These are phyloP conservation scores for Felis chaus DNA, from an alignment of 2,113 vertebrate species.

Conservation along the genomic window DNA sequence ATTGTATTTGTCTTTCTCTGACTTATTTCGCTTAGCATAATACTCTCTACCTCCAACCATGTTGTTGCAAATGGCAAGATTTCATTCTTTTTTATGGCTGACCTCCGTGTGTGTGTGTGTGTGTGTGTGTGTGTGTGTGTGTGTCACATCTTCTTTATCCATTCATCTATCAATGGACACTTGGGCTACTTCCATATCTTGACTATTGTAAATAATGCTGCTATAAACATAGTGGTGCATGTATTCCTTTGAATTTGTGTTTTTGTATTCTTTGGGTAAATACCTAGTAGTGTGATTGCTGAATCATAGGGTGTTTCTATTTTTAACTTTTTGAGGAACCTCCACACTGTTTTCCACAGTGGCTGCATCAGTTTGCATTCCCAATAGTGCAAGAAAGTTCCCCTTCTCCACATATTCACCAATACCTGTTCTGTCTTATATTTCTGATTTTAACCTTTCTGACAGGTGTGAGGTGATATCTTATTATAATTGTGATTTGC, in stretches of 20 bases:
- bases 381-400: neutral
- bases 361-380: neutral
- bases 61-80: neutral
- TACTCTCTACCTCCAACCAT: neutral
- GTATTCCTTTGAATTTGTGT: neutral
- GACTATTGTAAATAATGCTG: neutral
- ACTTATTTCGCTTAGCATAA: neutral
- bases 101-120: neutral
- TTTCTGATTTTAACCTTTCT: neutral
- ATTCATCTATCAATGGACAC: neutral
- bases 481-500: neutral
- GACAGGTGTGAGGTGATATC: neutral
- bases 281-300: neutral
- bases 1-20: neutral
- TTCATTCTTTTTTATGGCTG: neutral
- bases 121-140: neutral
- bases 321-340: neutral
- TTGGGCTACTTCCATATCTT: neutral
- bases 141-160: neutral
- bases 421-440: neutral
- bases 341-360: neutral
- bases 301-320: neutral
- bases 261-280: neutral
- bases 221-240: neutral
- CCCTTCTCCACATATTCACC: neutral